A percentile compares a stretch with the other conserved stretches of the same genome.
phyloP scores from a whole-genome alignment of 1,140 invertebrate genomes.

The Psix sp. region DNA sequence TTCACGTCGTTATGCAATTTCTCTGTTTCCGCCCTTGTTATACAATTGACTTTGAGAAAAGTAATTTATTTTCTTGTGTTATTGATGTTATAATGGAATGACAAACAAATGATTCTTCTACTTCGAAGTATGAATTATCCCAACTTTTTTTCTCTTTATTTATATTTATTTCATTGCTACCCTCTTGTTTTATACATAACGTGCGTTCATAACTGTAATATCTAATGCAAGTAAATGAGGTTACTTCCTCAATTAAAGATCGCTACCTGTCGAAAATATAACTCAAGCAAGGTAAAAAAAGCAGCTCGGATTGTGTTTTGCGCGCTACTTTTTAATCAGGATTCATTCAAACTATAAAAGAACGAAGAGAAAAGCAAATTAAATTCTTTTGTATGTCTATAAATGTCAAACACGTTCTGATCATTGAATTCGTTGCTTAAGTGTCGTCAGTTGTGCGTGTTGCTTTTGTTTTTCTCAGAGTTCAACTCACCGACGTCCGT shows the following conservation, averaged over 20 bases:
- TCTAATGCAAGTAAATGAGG: constrained; percentile 53
- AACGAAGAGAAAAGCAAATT: constrained; percentile 34
- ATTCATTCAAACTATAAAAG: constrained; percentile 9
- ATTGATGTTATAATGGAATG: no score
- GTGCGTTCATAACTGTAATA: constrained; percentile 49
- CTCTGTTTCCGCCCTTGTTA: no score
- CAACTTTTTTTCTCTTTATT: constrained; percentile 26
- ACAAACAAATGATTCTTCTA: no score
- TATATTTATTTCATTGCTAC: constrained; percentile 33
- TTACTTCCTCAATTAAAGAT: constrained; percentile 41
- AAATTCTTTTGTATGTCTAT: constrained; percentile 10
- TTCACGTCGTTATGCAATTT: no score
- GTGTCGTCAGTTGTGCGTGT: constrained; percentile 2
- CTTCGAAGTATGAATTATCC: no score
- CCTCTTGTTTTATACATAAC: constrained; percentile 43
- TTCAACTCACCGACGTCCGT: background rate
- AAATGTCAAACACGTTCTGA: background rate
- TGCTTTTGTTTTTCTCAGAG: constrained; percentile 29
- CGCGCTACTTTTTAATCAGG: constrained; percentile 8
- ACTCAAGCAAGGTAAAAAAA: constrained; percentile 28
- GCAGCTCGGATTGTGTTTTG: constrained; percentile 20
- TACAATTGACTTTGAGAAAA: no score
- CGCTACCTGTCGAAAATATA: constrained; percentile 46
- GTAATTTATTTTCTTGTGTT: no score
- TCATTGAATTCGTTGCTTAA: constrained; percentile 12